These are phyloP conservation scores for Brachionichthys hirsutus DNA, from an alignment of 2,113 vertebrate species.

Conservation along the genomic window DNA sequence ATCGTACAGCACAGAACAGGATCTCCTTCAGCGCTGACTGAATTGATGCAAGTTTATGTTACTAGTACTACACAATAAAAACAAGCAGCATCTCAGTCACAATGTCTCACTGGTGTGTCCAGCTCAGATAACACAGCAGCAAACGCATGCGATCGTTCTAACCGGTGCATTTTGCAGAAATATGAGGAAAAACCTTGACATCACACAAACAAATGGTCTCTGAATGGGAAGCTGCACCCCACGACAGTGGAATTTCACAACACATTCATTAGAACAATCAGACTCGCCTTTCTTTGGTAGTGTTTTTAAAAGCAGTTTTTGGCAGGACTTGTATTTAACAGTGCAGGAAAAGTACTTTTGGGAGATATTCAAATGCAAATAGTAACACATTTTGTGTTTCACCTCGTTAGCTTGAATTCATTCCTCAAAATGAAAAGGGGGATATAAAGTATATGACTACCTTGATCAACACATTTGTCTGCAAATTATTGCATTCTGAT, in stretches of 20 bases:
- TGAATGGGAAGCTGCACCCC: constrained; percentile 3
- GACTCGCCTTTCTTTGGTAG: no score
- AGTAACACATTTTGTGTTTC: not conserved
- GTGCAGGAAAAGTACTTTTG: not conserved
- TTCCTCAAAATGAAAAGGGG: no score
- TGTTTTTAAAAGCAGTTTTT: constrained; percentile 2
- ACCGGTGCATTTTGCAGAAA: constrained; percentile 3
- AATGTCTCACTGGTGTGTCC: constrained; percentile 15
- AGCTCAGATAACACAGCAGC: not conserved
- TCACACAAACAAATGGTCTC: constrained; percentile 2
- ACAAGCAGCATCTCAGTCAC: constrained; percentile 37
- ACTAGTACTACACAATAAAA: constrained; percentile 53
- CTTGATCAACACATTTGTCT: no score
- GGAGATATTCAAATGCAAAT: not conserved
- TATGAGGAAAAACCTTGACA: not conserved
- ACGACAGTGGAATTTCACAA: not conserved
- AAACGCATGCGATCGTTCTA: not conserved
- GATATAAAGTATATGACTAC: no score
- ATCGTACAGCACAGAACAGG: not conserved
- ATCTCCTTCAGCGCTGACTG: constrained; percentile 2
- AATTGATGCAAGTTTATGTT: constrained; percentile 4
- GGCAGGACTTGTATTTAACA: not conserved
- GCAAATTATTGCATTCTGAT: no score
- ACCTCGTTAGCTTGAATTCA: no score
- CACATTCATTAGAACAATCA: no score